Evolutionary conservation across 2,797 vertebrate species (phyloP), one percentile per base, ranked within the genome.

Genomic region (Semaprochilodus insignis): DNA sequence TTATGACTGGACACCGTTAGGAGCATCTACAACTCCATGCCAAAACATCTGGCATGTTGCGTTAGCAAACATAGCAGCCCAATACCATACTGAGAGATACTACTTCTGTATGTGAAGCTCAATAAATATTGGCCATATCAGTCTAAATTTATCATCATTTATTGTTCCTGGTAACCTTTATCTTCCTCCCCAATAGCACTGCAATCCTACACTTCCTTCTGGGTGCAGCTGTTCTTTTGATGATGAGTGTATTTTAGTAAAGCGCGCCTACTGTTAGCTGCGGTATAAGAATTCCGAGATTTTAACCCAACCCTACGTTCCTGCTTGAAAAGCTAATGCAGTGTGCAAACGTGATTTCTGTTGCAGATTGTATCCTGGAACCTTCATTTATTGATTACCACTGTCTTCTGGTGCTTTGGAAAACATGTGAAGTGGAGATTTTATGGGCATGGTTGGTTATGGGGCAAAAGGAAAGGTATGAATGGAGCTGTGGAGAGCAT

Each of bases 401-500:
- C 36, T 44, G 31, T 70, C 17, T 73, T 60, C 79, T 74, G 70
- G 21, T 62, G 40, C 16, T 60, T 36, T 31, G 21, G 65, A n/a
- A 36, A 67, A 57, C 4, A 10, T 14, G 44, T 76, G 63, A 82
- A 74, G 76, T 70, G 67, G 73, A 40, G 67, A 62, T 73, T 83
- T 60, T 52, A 77, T 51, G 71, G 51, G 70, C 67, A 66, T 34
- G 48, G 51, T 31, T 66, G 63, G 63, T 72, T 66, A 75, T 72
- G 23, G 48, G 81, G 75, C 75, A 72, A 57, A 63, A 63, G 23
- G 14, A 60, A 86, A 62, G 67, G 76, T 66, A 67, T 55, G 66
- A 74, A 27, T 81, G 81, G 66, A 66, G 74, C 63, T 52, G 69
- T 36, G 17, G 52, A 27, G 60, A 77, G 78, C 65, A 77, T 62